phyloP scores from a whole-genome alignment of 2,797 vertebrate genomes.

The Pterois miles region DNA sequence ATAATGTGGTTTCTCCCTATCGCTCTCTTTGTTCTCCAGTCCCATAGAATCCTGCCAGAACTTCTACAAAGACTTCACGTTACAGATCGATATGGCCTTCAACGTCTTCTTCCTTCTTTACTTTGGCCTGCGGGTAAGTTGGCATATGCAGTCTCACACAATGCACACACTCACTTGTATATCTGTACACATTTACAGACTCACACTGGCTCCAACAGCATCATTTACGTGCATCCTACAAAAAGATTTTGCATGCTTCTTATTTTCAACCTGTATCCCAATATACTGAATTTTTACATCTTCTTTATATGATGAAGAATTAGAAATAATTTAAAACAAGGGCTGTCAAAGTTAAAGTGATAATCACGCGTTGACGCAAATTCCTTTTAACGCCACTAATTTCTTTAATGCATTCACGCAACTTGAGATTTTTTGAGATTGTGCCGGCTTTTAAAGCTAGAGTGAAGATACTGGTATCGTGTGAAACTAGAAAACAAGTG shows the following conservation, averaged over 20 bases:
- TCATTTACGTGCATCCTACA: neutral
- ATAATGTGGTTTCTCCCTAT: slow-evolving; percentile 42
- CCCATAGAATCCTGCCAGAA: slow-evolving; percentile 99
- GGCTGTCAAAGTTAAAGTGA: too few species aligned
- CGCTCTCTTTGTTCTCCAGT: slow-evolving; percentile 79
- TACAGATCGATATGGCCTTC: slow-evolving; percentile 99
- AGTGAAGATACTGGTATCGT: too few species aligned
- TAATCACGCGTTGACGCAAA: too few species aligned
- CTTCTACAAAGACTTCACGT: slow-evolving; percentile 99
- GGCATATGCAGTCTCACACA: neutral
- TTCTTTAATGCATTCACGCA: too few species aligned
- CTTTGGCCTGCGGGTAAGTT: slow-evolving; percentile 97
- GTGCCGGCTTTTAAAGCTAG: too few species aligned
- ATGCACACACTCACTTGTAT: neutral
- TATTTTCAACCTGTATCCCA: neutral
- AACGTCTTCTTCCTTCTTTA: slow-evolving; percentile 99
- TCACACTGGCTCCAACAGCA: neutral
- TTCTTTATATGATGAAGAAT: neutral
- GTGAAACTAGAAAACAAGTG: too few species aligned
- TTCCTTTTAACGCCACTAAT: too few species aligned
- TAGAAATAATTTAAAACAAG: neutral
- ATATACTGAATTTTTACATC: neutral
- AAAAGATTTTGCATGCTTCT: neutral
- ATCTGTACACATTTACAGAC: neutral
- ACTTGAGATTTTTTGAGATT: too few species aligned